Evolutionary conservation across 2,888 invertebrate genomes (phyloP), one percentile per base, ranked within the genome.

Genomic region (Brachyptera putata): DNA sequence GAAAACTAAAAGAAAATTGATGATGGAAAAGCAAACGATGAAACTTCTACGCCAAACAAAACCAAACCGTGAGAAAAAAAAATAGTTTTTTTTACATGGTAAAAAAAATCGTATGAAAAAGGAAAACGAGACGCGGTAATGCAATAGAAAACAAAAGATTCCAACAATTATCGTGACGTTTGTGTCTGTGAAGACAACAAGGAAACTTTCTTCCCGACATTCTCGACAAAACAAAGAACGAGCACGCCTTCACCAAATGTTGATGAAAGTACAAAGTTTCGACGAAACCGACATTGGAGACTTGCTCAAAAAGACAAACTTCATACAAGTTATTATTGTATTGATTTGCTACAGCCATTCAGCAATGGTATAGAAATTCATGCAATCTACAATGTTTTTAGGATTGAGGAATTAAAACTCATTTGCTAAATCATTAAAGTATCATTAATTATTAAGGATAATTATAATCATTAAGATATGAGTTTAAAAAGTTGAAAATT

Each of bases 21-120:
- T 61, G 61, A 61, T 61, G 56, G 60, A 50, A 58, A 60, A 61
- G 60, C 63, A 63, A 63, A 63, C 57, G 63, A 63, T 63, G 63
- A 63, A 63, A 63, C 60, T 63, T 63, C 60, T 48, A 60, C 56
- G 48, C 56, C 60, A 53, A 53, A 53, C 53, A 53, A 53, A 53
- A 30, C 53, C 53, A 36, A 53, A 53, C 53, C 53, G 36, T 53
- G 53, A 53, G 36, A 36, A 53, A 53, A 53, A 37, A 53, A 53
- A 53, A 53, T 53, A 53, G 53, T 53, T 53, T 53, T 53, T 53
- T 34, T 36, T 34, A 18, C 53, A 18, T n/a, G 34, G 53, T 3
- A 24, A 46, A 53, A 53, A 53, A 53, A 53, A 34, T 30, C 16
- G 16, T 30, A 21, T 16, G 36, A 53, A 49, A 34, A 34, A 36